Evolutionary conservation across 1,140 invertebrate genomes (phyloP), one percentile per base, ranked within the genome.

Genomic region (Vanessa tameamea): DNA sequence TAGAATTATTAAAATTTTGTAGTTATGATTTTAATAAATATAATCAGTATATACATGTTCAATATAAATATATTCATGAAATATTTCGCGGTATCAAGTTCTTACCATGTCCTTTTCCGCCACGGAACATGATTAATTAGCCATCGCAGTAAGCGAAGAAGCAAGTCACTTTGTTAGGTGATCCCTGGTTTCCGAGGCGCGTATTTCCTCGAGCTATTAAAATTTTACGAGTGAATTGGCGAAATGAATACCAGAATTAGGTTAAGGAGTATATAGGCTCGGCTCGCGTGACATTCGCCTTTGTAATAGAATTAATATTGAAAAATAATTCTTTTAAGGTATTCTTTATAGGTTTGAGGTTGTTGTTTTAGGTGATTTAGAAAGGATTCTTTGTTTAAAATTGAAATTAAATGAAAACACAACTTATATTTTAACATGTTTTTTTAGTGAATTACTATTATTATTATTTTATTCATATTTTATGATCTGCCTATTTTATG

Each of bases 221-320:
- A 91, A 86, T 90, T 91, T 91, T 89, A 91, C 87, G 87, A 89
- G 76, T 89, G 87, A 89, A 86, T 84, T 87, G 87, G 83, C 82
- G 83, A 89, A 91, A 89, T 90, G 87, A 89, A 90, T 86, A 81
- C 86, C 83, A 76, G 85, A 91, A 91, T 89, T 89, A 87, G 89
- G 89, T 90, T 89, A 89, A 87, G 84, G 81, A 86, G 72, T 82
- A 77, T 76, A 82, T 70, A 75, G 82, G 82, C 78, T 79, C 66
- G 77, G 77, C 78, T 89, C 80, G 84, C 85, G 86, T 88, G 85
- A 87, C 80, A 77, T 80, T 73, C 31, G 57, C 47, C 51, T 72
- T 64, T 68, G 73, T 75, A 75, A 75, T 72, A 64, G 69, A 71
- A 76, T 72, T 76, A 72, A 64, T 76, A 72, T 72, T 76, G 65